A percentile compares a stretch with the other conserved stretches of the same genome.
These are phyloP conservation scores for Tapera naevia DNA, from an alignment of 2,797 vertebrate species.

Conservation along the genomic window DNA sequence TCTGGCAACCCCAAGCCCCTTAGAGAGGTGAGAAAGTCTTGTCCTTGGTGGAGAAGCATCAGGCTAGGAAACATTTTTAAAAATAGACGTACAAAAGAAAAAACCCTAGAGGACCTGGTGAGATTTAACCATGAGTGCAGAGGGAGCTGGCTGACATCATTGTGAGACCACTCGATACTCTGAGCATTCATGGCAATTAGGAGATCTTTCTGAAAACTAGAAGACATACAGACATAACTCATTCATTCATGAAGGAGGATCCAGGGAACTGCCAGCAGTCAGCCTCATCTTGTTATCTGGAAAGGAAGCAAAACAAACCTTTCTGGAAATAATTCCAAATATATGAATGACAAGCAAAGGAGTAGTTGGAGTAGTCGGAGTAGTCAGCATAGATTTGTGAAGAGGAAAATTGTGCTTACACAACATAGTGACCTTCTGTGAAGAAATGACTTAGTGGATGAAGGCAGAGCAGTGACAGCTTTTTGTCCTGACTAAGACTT, in stretches of 20 bases:
- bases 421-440: background rate
- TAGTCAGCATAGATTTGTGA: background rate
- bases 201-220: background rate
- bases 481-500: background rate
- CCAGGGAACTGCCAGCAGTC: background rate
- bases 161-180: background rate
- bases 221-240: background rate
- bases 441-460: too few relatives aligned
- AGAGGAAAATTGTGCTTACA: background rate
- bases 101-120: accelerated
- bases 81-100: background rate
- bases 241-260: background rate
- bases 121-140: background rate
- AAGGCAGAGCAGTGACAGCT: background rate
- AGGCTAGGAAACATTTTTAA: background rate
- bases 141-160: background rate
- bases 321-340: background rate
- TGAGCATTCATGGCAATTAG: background rate
- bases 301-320: background rate
- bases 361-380: background rate
- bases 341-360: background rate
- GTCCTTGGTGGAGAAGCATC: background rate
- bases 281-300: background rate
- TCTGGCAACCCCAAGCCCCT: background rate
- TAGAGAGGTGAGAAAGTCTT: background rate